Conservation (phyloP, 2,113 vertebrate species). For the Rousettus leschenaultii region DNA sequence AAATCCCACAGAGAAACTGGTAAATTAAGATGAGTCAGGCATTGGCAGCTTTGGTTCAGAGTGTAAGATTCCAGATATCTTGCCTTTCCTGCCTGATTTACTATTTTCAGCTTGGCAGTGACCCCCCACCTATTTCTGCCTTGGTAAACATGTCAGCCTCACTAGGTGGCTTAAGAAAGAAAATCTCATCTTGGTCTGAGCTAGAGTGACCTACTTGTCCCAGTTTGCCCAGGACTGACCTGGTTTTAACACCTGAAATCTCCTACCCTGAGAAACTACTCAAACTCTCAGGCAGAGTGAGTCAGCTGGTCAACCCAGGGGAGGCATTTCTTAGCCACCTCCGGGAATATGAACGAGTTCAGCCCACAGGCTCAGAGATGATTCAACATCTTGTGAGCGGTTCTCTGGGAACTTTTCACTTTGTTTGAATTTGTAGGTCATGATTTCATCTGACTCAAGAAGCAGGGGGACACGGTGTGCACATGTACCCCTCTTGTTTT, state of each 20-base stretch:
- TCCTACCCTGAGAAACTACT: not conserved
- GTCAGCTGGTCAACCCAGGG: not conserved
- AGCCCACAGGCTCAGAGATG: not conserved
- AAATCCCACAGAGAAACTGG: not conserved
- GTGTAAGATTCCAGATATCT: not conserved
- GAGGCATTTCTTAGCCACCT: not conserved
- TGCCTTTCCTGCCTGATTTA: not conserved
- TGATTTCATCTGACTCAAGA: not conserved
- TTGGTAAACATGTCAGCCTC: not conserved
- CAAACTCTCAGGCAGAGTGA: not conserved
- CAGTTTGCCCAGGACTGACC: not conserved
- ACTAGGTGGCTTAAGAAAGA: not conserved
- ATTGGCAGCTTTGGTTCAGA: not conserved
- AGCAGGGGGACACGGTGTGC: not conserved
- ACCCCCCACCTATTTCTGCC: not conserved
- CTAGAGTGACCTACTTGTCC: not conserved
- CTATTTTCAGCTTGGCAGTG: not conserved
- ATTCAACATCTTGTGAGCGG: not conserved
- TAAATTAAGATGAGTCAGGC: not conserved
- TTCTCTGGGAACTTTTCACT: not conserved
- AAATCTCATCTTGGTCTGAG: not conserved
- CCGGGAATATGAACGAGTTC: not conserved
- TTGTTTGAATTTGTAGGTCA: not conserved
- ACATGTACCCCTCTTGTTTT: rapidly evolving
- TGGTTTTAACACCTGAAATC: not conserved